Conservation (phyloP, 2,113 vertebrate species). For the Phrynocephalus versicolor region DNA sequence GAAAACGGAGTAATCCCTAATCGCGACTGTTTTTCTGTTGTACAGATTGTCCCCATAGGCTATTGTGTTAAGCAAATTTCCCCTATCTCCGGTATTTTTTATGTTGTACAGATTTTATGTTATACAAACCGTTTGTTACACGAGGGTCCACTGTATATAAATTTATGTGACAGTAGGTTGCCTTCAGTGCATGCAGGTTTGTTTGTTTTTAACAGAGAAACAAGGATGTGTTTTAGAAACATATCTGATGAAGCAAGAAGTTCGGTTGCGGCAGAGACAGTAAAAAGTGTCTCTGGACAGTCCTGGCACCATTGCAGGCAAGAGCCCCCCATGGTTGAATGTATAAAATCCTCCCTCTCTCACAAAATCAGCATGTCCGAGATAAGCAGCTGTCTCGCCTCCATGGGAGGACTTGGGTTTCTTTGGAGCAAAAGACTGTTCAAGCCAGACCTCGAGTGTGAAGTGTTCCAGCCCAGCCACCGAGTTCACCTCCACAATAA, state of each 20-base stretch:
- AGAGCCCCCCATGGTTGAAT: not conserved
- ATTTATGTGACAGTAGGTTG: no score
- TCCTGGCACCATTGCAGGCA: not conserved
- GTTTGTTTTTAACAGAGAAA: no score
- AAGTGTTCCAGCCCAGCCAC: not conserved
- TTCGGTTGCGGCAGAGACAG: not conserved
- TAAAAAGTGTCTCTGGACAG: not conserved
- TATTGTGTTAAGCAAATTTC: no score
- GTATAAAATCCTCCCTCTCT: not conserved
- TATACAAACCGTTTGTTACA: no score
- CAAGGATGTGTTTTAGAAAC: no score
- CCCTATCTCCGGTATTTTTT: no score
- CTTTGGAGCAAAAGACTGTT: not conserved
- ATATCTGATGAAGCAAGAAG: not conserved
- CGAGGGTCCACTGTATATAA: no score
- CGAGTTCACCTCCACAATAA: not conserved
- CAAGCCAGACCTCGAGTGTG: not conserved
- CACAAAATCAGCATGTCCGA: not conserved
- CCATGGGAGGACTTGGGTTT: not conserved
- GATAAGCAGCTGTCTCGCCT: not conserved
- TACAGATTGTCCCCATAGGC: no score
- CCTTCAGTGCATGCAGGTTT: no score
- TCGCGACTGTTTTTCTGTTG: no score
- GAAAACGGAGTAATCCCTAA: no score
- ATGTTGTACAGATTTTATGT: no score